phyloP scores from a whole-genome alignment of 2,888 invertebrate species.

The Agapostemon virescens region DNA sequence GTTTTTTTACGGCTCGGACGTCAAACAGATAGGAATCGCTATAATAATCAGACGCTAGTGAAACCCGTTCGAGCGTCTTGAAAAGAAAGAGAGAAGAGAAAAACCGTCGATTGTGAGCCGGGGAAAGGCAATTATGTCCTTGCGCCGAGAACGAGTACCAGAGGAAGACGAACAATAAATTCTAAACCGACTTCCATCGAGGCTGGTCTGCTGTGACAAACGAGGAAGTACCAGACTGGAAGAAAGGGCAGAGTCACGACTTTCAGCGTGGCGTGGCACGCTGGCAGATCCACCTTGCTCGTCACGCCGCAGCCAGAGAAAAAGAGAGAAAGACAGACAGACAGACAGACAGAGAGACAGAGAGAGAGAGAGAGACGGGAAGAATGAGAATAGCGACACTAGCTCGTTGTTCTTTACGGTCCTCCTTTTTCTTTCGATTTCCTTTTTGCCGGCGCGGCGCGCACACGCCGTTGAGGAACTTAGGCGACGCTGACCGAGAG shows the following conservation, averaged over 20 bases:
- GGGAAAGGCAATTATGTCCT: slow-evolving; percentile 61
- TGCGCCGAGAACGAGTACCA: slow-evolving; percentile 8
- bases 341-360: background rate
- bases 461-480: slow-evolving; percentile 24
- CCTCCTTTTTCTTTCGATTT: slow-evolving; percentile 31
- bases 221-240: slow-evolving; percentile 58
- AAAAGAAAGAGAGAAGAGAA: slow-evolving; percentile 5
- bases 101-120: slow-evolving; percentile 31
- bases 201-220: slow-evolving; percentile 50
- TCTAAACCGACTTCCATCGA: slow-evolving; percentile 37
- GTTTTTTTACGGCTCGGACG: background rate
- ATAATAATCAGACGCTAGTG: slow-evolving; percentile 1
- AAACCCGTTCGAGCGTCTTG: slow-evolving; percentile 18
- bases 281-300: slow-evolving; percentile 60
- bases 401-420: slow-evolving; percentile 48
- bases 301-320: background rate
- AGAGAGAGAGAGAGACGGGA: background rate
- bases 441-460: slow-evolving; percentile 14
- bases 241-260: slow-evolving; percentile 65
- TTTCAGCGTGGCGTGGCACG: slow-evolving; percentile 59
- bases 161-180: slow-evolving; percentile 29
- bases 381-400: slow-evolving; percentile 43
- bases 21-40: background rate
- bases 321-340: background rate
- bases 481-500: slow-evolving; percentile 38